Evolutionary conservation across 2,113 vertebrate genomes (phyloP).

Genomic region (Mus musculus): DNA sequence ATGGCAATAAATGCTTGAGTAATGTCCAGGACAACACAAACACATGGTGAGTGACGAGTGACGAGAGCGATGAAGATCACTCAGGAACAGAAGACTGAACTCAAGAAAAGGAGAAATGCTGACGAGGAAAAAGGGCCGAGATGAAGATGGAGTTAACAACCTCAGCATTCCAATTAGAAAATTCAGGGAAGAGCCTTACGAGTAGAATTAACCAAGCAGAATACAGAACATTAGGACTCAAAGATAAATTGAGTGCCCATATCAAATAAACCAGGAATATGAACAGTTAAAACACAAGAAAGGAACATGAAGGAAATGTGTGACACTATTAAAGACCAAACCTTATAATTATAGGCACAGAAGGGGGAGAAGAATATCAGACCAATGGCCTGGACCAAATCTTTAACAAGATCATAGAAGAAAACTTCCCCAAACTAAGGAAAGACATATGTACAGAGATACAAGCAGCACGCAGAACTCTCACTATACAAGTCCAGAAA

Average conservation of each 20-base stretch:
- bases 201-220: not conserved
- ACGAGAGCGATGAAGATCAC: not conserved
- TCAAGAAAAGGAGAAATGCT: not conserved
- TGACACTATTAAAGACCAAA: not conserved
- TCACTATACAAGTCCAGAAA: not conserved
- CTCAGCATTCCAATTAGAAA: not conserved
- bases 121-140: not conserved
- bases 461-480: too few species aligned
- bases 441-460: not conserved
- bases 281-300: not conserved
- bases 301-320: not conserved
- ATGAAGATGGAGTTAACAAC: not conserved
- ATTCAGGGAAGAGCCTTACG: not conserved
- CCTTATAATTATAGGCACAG: not conserved
- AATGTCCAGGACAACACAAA: not conserved
- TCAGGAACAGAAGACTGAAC: not conserved
- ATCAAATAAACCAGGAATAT: not conserved
- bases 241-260: not conserved
- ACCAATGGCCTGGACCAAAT: not conserved
- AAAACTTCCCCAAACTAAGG: not conserved
- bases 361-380: not conserved
- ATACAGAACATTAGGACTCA: not conserved
- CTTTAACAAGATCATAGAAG: not conserved
- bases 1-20: not conserved
- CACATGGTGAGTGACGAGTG: not conserved